phyloP scores from a whole-genome alignment of 2,888 invertebrate species.

The Aplocera efformata region DNA sequence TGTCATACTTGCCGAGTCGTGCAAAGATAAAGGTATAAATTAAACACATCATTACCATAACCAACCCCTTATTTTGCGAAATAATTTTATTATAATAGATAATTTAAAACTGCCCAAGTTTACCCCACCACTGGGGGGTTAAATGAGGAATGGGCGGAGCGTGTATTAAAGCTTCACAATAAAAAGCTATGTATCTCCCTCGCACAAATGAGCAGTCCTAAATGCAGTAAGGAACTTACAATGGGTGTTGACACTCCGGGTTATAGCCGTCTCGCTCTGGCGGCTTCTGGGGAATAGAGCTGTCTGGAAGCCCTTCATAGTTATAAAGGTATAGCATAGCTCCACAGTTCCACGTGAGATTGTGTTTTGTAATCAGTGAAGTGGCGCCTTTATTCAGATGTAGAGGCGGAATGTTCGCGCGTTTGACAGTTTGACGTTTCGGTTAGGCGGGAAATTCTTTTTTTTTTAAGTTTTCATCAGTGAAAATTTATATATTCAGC shows the following conservation, averaged over 20 bases:
- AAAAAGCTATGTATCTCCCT: conserved; percentile 63
- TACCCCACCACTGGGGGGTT: conserved; percentile 67
- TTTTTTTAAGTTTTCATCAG: conserved; percentile 24
- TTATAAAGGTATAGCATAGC: conserved; percentile 65
- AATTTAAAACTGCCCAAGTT: conserved; percentile 78
- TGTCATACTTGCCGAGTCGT: conserved; percentile 33
- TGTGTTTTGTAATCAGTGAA: conserved; percentile 78
- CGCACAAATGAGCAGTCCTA: conserved; percentile 74
- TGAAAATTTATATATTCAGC: conserved; percentile 40
- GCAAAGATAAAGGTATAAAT: conserved; percentile 61
- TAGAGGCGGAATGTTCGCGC: conserved; percentile 69
- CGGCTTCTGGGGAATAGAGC: conserved; percentile 48
- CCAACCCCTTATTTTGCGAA: conserved; percentile 78
- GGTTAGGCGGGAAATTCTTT: conserved; percentile 66
- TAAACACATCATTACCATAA: conserved; percentile 76
- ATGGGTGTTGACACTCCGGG: conserved; percentile 62
- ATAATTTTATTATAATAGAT: conserved; percentile 80
- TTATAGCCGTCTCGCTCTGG: conserved; percentile 54
- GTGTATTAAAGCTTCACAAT: conserved; percentile 54
- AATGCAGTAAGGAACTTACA: conserved; percentile 74
- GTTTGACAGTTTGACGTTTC: conserved; percentile 75
- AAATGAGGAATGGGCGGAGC: conserved; percentile 72
- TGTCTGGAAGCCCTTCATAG: conserved; percentile 64
- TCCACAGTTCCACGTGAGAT: conserved; percentile 74
- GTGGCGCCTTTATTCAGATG: conserved; percentile 72